Evolutionary conservation across 2,113 vertebrate genomes (phyloP), one percentile per base, ranked within the genome.

Genomic region (Laticauda laticaudata): DNA sequence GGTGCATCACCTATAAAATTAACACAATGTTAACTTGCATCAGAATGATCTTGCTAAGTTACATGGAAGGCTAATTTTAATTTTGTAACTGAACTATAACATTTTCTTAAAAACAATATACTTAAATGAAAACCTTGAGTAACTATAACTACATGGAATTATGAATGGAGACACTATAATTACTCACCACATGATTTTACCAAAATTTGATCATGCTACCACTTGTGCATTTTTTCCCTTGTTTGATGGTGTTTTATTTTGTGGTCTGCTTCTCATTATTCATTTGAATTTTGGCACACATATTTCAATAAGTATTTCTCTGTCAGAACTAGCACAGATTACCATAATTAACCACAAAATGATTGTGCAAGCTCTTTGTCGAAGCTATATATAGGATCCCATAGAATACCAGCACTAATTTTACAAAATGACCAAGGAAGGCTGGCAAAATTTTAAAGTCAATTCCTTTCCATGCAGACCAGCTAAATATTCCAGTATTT

Each of bases 301-400:
- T 93, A 94, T 96, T 93, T 93, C 93, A 91, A 88, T 93, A 95
- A 94, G 94, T 93, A 88, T 93, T 93, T 89, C 91, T 95, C 93
- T 96, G 93, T 93, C 94, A 92, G 92, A 95, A 96, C 93, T 91
- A 89, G 94, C 93, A 93, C 94, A 96, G 95, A 96, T 95, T 95
- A 94, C 96, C 96, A 95, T 97, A 96, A 97, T 97, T 97, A 97
- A 96, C 96, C 96, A 95, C 93, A 95, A 94, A 96, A 95, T 96
- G 96, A 96, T 94, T 95, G 96, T 96, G 95, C 95, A 96, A 96
- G 93, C 94, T 96, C 95, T 97, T 97, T 95, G 96, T 96, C 94
- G 94, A 94, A 95, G 97, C 94, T 97, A 96, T 96, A 97, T 97
- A 97, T 97, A 97, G 96, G 93, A 94, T 93, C 95, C 95, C 95